These are phyloP conservation scores for Okapia johnstoni DNA, from an alignment of 2,113 vertebrate genomes.

Conservation along the genomic window DNA sequence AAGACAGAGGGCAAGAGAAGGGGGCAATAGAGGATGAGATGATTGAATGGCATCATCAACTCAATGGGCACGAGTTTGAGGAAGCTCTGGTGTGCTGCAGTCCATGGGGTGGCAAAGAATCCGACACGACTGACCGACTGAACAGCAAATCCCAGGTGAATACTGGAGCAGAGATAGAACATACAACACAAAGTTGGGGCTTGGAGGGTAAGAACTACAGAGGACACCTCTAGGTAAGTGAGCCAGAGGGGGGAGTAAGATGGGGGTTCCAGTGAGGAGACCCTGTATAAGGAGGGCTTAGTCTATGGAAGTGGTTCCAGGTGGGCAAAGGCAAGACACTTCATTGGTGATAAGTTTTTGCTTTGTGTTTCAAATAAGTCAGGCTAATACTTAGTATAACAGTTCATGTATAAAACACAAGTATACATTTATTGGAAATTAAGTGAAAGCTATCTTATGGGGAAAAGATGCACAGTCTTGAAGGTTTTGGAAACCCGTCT, in stretches of 20 bases:
- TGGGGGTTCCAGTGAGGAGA: not conserved
- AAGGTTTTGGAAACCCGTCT: not conserved
- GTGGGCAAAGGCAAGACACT: not conserved
- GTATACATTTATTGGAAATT: slow-evolving; percentile 42
- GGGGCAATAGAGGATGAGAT: not conserved
- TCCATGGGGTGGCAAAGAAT: not conserved
- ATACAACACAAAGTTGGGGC: not conserved
- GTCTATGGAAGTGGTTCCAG: not conserved
- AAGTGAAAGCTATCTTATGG: not conserved
- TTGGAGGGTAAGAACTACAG: not conserved
- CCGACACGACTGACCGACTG: not conserved
- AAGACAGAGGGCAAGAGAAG: not conserved
- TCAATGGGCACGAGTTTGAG: not conserved
- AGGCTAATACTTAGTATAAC: not conserved
- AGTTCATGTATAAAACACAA: not conserved
- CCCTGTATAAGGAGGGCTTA: not conserved
- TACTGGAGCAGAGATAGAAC: not conserved
- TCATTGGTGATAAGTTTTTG: not conserved
- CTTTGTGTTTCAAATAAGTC: not conserved
- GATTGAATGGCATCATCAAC: not conserved
- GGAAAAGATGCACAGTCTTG: not conserved
- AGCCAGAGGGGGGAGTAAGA: not conserved
- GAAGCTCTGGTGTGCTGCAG: not conserved
- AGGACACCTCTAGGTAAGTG: not conserved
- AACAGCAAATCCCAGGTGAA: not conserved